phyloP scores from a whole-genome alignment of 2,888 invertebrate species.

The Theretra japonica region DNA sequence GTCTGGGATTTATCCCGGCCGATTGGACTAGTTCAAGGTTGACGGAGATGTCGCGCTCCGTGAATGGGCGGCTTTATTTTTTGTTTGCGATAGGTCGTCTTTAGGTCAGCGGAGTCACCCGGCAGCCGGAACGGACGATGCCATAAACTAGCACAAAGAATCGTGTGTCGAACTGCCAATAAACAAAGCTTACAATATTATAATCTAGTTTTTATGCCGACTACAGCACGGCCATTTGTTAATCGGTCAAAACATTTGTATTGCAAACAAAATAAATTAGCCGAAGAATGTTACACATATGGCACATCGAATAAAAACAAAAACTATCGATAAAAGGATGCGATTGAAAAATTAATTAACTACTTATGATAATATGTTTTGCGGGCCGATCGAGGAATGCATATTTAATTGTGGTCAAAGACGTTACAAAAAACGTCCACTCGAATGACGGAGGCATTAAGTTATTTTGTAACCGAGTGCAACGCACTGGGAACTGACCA shows the following conservation, averaged over 20 bases:
- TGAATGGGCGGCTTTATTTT: slow-evolving; percentile 78
- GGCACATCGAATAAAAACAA: slow-evolving; percentile 61
- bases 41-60: slow-evolving; percentile 56
- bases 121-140: slow-evolving; percentile 62
- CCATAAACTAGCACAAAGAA: slow-evolving; percentile 65
- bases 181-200: slow-evolving; percentile 45
- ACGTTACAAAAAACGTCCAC: slow-evolving; percentile 63
- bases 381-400: slow-evolving; percentile 61
- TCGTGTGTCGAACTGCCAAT: slow-evolving; percentile 52
- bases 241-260: slow-evolving; percentile 52
- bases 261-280: slow-evolving; percentile 61
- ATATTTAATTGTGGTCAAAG: slow-evolving; percentile 71
- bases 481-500: slow-evolving; percentile 74
- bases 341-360: slow-evolving; percentile 75
- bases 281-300: slow-evolving; percentile 55
- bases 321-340: slow-evolving; percentile 62
- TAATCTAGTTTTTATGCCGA: slow-evolving; percentile 44
- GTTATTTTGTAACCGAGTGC: slow-evolving; percentile 79
- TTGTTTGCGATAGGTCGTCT: slow-evolving; percentile 74
- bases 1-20: slow-evolving; percentile 71
- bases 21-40: slow-evolving; percentile 82
- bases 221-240: slow-evolving; percentile 42
- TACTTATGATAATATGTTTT: slow-evolving; percentile 74
- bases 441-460: slow-evolving; percentile 69
- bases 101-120: slow-evolving; percentile 76